Conservation (phyloP, 1,140 invertebrate species). For the Bombus ignitus region DNA sequence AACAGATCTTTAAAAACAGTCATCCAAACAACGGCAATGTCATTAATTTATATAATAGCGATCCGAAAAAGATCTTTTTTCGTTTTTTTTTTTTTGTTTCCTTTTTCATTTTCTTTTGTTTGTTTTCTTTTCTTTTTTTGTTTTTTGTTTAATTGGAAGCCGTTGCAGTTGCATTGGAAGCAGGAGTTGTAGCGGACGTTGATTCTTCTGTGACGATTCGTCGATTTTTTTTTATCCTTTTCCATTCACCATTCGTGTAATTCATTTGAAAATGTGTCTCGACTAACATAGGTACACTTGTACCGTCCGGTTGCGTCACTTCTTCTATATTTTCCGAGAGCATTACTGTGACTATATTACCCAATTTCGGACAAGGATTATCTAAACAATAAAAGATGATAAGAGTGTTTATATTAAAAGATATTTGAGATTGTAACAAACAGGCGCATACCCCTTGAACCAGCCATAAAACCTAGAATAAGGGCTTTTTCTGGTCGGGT, state of each 20-base stretch:
- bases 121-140: no score
- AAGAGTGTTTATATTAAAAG: neutral
- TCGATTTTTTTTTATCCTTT: constrained; percentile 92
- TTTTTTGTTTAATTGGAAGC: constrained; percentile 74
- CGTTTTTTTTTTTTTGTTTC: no score
- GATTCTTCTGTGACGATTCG: constrained; percentile 84
- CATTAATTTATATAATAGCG: constrained; percentile 7
- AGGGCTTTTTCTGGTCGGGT: constrained; percentile 98
- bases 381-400: constrained; percentile 84
- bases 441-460: constrained; percentile 89
- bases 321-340: constrained; percentile 94
- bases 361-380: constrained; percentile 96
- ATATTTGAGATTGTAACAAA: constrained; percentile 3
- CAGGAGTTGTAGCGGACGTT: constrained; percentile 63
- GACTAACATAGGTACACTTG: constrained; percentile 89
- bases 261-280: constrained; percentile 99
- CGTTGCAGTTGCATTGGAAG: constrained; percentile 71
- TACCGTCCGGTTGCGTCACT: constrained; percentile 89
- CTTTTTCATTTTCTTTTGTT: no score
- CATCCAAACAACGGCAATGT: constrained; percentile 11
- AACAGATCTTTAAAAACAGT: constrained; percentile 20
- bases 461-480: constrained; percentile 99
- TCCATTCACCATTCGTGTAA: constrained; percentile 97
- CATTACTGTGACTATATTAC: constrained; percentile 96
- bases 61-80: constrained; percentile 10